phyloP scores from a whole-genome alignment of 37 sponge, comb jelly and placozoan genomes.

The Crambe crambe region DNA sequence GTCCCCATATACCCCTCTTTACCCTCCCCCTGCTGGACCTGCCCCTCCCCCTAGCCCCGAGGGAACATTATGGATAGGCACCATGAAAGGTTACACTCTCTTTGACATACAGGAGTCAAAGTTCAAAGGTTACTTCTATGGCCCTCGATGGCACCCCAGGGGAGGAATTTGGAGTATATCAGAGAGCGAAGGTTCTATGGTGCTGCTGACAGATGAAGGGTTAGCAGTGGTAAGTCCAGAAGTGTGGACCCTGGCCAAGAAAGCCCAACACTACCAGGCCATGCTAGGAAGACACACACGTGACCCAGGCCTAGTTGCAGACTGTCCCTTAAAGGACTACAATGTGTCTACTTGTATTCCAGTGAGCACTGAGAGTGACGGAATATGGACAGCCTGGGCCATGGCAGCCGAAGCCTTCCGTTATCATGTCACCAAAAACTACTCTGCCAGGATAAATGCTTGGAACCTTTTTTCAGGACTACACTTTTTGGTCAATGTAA shows the following conservation, averaged over 20 bases:
- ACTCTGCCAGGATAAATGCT: conserved; percentile 45
- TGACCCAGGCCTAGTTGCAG: conserved; percentile 72
- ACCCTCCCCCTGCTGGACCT: conserved; percentile 21
- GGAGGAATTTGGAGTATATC: conserved; percentile 28
- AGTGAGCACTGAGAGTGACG: conserved; percentile 77
- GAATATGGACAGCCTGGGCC: conserved; percentile 80
- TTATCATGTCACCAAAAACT: conserved; percentile 56
- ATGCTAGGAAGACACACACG: conserved; percentile 73
- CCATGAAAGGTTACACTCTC: conserved; percentile 51
- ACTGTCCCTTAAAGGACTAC: conserved; percentile 67
- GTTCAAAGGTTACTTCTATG: conserved; percentile 63
- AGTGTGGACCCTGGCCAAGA: conserved; percentile 73
- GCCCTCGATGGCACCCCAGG: conserved; percentile 73
- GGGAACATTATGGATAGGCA: conserved; percentile 62
- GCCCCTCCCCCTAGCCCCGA: background rate
- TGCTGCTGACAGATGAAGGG: conserved; percentile 68
- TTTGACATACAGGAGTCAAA: conserved; percentile 53
- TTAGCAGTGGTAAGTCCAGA: conserved; percentile 51
- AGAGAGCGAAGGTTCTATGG: background rate
- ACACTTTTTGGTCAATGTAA: conserved; percentile 69
- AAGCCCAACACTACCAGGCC: conserved; percentile 73
- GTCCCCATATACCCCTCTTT: conserved; percentile 2
- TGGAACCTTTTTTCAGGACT: conserved; percentile 69
- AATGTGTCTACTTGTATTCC: conserved; percentile 62
- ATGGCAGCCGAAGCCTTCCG: conserved; percentile 78